These are phyloP conservation scores for Oeneis ivallda DNA, from an alignment of 2,888 invertebrate genomes.

Conservation along the genomic window DNA sequence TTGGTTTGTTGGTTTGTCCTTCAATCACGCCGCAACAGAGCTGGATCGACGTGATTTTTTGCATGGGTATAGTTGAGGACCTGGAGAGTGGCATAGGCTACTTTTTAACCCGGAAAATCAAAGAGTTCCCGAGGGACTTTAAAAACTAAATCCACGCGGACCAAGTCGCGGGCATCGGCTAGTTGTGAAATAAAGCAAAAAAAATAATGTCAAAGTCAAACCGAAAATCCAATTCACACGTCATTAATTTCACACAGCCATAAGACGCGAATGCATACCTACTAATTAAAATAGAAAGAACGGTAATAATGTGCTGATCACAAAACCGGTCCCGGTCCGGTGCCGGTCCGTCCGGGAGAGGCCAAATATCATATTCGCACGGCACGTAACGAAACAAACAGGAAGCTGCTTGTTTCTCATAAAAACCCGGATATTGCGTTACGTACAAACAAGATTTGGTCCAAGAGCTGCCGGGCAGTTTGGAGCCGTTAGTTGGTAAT, in stretches of 20 bases:
- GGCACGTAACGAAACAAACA: conserved; percentile 15
- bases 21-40: no score
- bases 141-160: no score
- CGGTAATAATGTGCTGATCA: conserved; percentile 5
- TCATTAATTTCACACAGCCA: conserved; percentile 2
- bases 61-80: no score
- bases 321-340: background rate
- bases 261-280: conserved; percentile 2
- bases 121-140: no score
- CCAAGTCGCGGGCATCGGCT: background rate
- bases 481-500: no score
- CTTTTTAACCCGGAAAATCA: no score
- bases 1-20: no score
- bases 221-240: conserved; percentile 6
- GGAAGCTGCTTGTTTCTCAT: conserved; percentile 18
- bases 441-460: conserved; percentile 1
- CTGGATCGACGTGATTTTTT: no score
- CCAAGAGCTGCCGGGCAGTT: background rate
- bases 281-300: conserved; percentile 4
- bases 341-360: background rate
- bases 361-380: conserved; percentile 19
- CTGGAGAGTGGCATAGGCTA: no score
- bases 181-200: background rate
- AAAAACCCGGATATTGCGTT: conserved; percentile 21
- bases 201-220: background rate